A percentile compares a stretch with the other conserved stretches of the same genome.
Conservation (phyloP, 2,797 vertebrate genomes). For the Cynodonichthys magdalenae region DNA sequence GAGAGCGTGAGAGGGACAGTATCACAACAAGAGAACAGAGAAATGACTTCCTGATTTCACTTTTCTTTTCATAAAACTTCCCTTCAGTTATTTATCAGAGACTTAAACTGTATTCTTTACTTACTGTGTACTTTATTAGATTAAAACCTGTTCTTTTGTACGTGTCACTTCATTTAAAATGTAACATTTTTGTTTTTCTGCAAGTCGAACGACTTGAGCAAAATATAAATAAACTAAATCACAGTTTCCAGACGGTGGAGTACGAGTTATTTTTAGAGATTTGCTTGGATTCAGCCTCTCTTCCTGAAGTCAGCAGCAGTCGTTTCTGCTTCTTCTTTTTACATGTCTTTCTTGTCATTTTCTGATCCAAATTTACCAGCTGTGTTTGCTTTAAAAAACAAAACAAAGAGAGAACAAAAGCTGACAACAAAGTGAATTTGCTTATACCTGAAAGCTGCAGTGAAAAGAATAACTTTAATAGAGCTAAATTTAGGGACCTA, state of each 20-base stretch:
- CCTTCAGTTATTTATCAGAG: background rate
- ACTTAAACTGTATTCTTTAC: background rate
- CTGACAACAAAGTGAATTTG: background rate
- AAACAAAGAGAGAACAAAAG: constrained; percentile 6
- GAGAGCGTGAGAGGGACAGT: constrained; percentile 24
- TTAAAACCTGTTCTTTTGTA: too few species aligned
- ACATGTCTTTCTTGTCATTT: background rate
- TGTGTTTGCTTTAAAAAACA: background rate
- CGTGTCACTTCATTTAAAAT: too few species aligned
- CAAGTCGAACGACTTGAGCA: too few species aligned
- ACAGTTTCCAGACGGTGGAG: background rate
- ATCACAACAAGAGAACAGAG: constrained; percentile 4
- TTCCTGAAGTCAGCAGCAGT: background rate
- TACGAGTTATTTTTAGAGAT: constrained; percentile 2
- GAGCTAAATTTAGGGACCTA: constrained; percentile 47
- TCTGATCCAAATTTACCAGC: constrained; percentile 13
- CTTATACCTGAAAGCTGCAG: constrained; percentile 16
- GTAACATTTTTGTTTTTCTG: too few species aligned
- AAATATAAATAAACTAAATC: too few species aligned
- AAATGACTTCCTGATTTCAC: constrained; percentile 9
- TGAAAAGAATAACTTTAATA: constrained; percentile 12
- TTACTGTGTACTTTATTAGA: too few species aligned
- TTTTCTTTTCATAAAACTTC: background rate
- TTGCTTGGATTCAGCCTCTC: constrained; percentile 1
- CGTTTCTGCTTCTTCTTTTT: constrained; percentile 1